A percentile compares a stretch with the other conserved stretches of the same genome.
Conservation (phyloP, 2,113 vertebrate genomes). For the Merops nubicus region DNA sequence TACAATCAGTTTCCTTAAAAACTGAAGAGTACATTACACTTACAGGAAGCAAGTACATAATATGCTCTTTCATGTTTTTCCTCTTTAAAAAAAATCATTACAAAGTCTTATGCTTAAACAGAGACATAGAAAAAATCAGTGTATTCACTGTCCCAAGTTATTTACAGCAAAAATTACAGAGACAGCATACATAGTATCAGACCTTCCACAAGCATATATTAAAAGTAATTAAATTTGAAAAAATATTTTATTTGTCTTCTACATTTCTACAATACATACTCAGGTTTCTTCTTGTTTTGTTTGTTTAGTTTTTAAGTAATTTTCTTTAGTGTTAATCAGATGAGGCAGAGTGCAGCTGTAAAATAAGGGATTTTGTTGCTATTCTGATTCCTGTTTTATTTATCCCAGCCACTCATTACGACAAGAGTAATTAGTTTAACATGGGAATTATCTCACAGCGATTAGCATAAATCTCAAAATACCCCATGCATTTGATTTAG, state of each 20-base stretch:
- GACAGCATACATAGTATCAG: constrained; percentile 85
- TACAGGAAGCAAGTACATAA: constrained; percentile 85
- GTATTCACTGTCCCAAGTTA: constrained; percentile 89
- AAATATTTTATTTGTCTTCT: constrained; percentile 85
- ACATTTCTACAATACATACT: constrained; percentile 85
- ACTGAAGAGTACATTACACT: constrained; percentile 77
- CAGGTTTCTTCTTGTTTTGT: constrained; percentile 70
- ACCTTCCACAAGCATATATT: constrained; percentile 87
- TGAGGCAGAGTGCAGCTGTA: constrained; percentile 71
- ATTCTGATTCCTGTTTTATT: constrained; percentile 39
- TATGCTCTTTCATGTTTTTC: constrained; percentile 87
- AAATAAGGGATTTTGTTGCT: constrained; percentile 63
- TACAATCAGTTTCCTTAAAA: constrained; percentile 80
- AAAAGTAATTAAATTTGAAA: constrained; percentile 86
- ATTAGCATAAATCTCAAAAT: constrained; percentile 15
- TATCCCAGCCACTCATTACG: neutral
- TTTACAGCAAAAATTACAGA: constrained; percentile 91
- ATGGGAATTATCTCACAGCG: neutral
- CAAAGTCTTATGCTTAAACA: constrained; percentile 96
- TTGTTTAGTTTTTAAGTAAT: constrained; percentile 56
- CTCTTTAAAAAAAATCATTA: constrained; percentile 92
- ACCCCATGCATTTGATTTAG: neutral
- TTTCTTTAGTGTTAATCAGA: constrained; percentile 63
- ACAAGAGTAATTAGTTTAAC: neutral
- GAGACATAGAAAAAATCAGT: constrained; percentile 95